Evolutionary conservation across 2,113 vertebrate genomes (phyloP), one percentile per base, ranked within the genome.

Genomic region (Mastomys coucha): DNA sequence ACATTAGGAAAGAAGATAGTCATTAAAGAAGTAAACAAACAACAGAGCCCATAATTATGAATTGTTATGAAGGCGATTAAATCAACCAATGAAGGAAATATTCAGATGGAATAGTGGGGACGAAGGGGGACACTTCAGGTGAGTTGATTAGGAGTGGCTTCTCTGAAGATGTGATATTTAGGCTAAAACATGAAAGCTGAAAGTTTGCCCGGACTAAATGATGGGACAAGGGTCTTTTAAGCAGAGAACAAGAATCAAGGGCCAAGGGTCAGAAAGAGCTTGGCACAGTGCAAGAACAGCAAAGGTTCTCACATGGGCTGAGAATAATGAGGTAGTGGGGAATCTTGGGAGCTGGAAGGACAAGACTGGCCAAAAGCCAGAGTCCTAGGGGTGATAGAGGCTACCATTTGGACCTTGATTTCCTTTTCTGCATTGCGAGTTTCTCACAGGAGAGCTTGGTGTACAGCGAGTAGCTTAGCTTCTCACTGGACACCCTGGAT

Each of bases 21-120:
- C 81, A 96, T 69, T 86, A 96, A 87, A 91, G 85, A 95, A 88
- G 13, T 45, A 90, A 94, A 58, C 22, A 92, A 90, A 56, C 60
- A 65, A 0, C 67, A 60, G 77, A 93, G n/a, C 42, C 73, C 51
- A 42, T 60, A 73, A 39, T 91, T 86, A 91, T 36, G 90, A 31
- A 78, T 95, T 91, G 73, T 87, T 86, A 87, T 39, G 31, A 93
- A 84, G 84, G 53, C 45, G 49, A 17, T 93, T 91, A 86, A 88
- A 73, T 88, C n/a, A 72, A 36, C n/a, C 85, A 76, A 88, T 82
- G 60, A 91, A 86, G 88, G 65, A 63, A 73, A 86, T 94, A 73
- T 80, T 89, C 85, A 51, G n/a, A 20, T 82, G 51, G 39, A 39
- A 78, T 69, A 63, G 45, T 76, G 60, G 39, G 36, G 42, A 73